These are phyloP conservation scores for Galerucella pusilla DNA, from an alignment of 2,888 invertebrate species.

Conservation along the genomic window DNA sequence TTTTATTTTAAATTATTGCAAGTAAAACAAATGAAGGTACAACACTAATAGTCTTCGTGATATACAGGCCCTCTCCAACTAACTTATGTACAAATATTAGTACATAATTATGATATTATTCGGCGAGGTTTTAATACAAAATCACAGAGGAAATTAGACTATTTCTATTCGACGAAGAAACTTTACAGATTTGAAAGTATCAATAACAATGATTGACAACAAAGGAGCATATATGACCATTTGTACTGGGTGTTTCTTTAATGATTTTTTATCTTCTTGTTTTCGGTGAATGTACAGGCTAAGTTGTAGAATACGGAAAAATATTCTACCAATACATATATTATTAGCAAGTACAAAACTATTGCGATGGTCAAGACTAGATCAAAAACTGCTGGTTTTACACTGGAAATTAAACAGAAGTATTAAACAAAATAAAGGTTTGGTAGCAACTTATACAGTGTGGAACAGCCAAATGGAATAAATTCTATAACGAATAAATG, in stretches of 20 bases:
- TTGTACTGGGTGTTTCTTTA: constrained; percentile 15
- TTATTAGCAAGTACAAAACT: constrained; percentile 81
- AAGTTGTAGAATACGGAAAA: constrained; percentile 76
- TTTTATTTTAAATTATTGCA: constrained; percentile 18
- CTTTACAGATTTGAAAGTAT: constrained; percentile 1
- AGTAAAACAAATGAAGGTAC: constrained; percentile 4
- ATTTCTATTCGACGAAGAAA: constrained; percentile 26
- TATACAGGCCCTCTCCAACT: background rate
- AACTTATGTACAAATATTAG: background rate
- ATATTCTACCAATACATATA: constrained; percentile 84
- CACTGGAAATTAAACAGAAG: constrained; percentile 71
- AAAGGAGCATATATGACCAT: background rate
- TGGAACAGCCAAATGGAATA: too few relatives aligned
- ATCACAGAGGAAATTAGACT: constrained; percentile 17
- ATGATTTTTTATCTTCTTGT: constrained; percentile 49
- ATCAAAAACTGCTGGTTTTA: constrained; percentile 98
- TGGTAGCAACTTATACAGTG: too few relatives aligned
- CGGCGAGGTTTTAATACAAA: background rate
- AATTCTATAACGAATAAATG: too few relatives aligned
- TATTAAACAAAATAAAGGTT: background rate
- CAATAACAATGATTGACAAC: constrained; percentile 5
- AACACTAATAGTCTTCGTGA: background rate
- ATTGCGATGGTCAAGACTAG: constrained; percentile 91
- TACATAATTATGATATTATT: constrained; percentile 1
- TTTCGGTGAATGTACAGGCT: constrained; percentile 67